These are phyloP conservation scores for Eublepharis macularius DNA, from an alignment of 2,113 vertebrate genomes.

Conservation along the genomic window DNA sequence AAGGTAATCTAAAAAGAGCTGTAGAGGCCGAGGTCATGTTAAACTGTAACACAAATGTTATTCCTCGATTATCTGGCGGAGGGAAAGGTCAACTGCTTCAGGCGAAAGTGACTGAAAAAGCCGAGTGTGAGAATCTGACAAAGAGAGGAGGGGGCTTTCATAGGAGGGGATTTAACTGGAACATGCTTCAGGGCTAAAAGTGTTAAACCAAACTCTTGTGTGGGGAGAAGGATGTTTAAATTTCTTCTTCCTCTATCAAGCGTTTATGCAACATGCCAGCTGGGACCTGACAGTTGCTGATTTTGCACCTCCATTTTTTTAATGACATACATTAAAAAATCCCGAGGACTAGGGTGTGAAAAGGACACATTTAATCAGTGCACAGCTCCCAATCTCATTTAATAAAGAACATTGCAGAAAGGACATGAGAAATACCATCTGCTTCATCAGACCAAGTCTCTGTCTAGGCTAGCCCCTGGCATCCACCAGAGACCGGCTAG, in stretches of 20 bases:
- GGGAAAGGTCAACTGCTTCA: conserved; percentile 94
- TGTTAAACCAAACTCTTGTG: conserved; percentile 68
- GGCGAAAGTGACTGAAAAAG: conserved; percentile 83
- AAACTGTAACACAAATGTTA: conserved; percentile 97
- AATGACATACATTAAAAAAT: background rate
- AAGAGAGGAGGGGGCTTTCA: conserved; percentile 44
- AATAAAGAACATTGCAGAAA: background rate
- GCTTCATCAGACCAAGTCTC: background rate
- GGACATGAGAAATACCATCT: background rate
- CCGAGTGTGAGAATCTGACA: conserved; percentile 66
- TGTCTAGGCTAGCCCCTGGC: background rate
- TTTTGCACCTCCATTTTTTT: conserved; percentile 20
- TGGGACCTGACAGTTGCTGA: conserved; percentile 34
- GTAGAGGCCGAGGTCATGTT: conserved; percentile 92
- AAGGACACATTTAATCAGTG: background rate
- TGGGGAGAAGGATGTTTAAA: no score
- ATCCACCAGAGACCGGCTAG: background rate
- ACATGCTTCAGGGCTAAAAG: conserved; percentile 60
- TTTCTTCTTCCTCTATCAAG: conserved; percentile 48
- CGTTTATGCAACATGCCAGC: conserved; percentile 26
- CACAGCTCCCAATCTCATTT: background rate
- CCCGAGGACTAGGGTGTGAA: background rate
- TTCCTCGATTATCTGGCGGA: conserved; percentile 95
- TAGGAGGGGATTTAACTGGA: conserved; percentile 51
- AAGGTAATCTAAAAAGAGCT: conserved; percentile 92